Conservation (phyloP, 2,888 invertebrate genomes). For the Atherix ibis region DNA sequence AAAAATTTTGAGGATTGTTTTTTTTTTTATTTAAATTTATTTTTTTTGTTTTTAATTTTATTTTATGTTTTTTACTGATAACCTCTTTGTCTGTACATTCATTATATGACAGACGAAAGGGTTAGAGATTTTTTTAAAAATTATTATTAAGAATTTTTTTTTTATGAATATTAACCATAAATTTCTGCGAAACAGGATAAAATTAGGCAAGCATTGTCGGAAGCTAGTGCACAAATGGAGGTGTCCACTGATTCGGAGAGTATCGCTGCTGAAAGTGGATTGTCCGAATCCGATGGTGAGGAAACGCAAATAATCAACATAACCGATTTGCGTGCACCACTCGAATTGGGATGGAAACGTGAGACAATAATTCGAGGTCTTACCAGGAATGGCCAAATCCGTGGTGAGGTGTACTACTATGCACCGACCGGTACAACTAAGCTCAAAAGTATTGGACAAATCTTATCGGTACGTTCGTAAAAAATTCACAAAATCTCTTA, state of each 20-base stretch:
- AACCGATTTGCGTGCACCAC: constrained; percentile 44
- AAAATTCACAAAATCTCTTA: too few relatives aligned
- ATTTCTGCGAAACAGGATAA: constrained; percentile 38
- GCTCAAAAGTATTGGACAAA: constrained; percentile 47
- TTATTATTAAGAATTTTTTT: too few relatives aligned
- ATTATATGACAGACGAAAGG: too few relatives aligned
- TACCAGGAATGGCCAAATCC: constrained; percentile 69
- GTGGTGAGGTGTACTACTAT: constrained; percentile 87
- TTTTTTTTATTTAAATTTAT: too few relatives aligned
- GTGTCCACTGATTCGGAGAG: constrained; percentile 43
- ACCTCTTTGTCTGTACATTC: too few relatives aligned
- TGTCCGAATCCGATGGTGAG: constrained; percentile 42
- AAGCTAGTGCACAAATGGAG: constrained; percentile 37
- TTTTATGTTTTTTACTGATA: too few relatives aligned
- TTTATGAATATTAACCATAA: too few relatives aligned
- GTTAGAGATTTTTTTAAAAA: too few relatives aligned
- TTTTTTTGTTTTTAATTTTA: too few relatives aligned
- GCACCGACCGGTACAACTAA: constrained; percentile 47
- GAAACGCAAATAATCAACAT: constrained; percentile 34
- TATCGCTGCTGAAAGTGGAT: constrained; percentile 39
- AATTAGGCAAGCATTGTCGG: constrained; percentile 39
- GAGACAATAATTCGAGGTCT: constrained; percentile 79
- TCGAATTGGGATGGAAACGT: constrained; percentile 77
- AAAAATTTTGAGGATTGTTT: too few relatives aligned
- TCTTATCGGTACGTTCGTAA: constrained; percentile 41